Evolutionary conservation across 1,140 invertebrate genomes (phyloP).

Genomic region (Temnothorax longispinosus): DNA sequence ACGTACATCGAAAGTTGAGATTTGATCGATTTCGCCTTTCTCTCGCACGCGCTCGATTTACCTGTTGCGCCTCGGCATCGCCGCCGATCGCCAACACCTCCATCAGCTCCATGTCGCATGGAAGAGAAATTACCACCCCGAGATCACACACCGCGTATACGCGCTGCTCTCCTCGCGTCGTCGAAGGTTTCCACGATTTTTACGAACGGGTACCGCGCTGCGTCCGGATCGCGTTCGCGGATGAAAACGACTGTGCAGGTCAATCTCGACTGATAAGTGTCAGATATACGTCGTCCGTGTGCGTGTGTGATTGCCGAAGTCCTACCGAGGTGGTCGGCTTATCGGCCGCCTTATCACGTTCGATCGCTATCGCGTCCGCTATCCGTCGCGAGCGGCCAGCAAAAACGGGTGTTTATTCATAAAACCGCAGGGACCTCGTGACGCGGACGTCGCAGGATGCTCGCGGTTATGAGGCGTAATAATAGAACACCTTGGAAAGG

Average conservation of each 20-base stretch:
- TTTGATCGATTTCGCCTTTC: neutral
- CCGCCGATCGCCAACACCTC: neutral
- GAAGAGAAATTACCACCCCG: neutral
- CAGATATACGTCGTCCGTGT: neutral
- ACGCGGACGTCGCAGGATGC: neutral
- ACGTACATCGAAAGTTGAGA: neutral
- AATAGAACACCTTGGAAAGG: neutral
- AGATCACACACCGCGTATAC: neutral
- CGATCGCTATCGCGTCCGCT: neutral
- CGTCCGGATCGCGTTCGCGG: no score
- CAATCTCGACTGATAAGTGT: neutral
- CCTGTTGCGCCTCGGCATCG: neutral
- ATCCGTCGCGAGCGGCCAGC: neutral
- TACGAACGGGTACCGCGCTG: no score
- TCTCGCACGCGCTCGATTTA: neutral
- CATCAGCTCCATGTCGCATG: constrained; percentile 10
- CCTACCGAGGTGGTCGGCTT: neutral
- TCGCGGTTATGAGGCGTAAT: neutral
- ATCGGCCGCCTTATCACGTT: constrained; percentile 37
- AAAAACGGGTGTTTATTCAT: neutral
- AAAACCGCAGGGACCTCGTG: neutral
- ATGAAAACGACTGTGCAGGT: no score
- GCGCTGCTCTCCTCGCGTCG: no score
- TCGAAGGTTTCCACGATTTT: neutral
- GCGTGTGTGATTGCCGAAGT: neutral